phyloP scores from a whole-genome alignment of 2,797 vertebrate species.

The Pteronotus mesoamericanus region DNA sequence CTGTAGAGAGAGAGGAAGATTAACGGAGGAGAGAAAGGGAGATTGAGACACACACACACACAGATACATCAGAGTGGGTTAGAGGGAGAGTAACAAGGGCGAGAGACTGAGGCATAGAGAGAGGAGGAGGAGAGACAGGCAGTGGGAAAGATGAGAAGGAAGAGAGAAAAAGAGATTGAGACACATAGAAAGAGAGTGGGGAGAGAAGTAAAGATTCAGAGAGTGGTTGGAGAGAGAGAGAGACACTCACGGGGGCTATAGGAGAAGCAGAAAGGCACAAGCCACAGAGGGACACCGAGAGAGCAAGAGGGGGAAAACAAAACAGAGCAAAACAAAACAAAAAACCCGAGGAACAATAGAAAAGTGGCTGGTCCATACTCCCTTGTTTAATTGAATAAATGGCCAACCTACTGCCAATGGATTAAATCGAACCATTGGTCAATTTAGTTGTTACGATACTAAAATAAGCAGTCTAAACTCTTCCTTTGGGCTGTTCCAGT shows the following conservation, averaged over 20 bases:
- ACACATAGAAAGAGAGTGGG: neutral
- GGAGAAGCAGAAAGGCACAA: neutral
- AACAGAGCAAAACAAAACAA: neutral
- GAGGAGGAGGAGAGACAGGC: neutral
- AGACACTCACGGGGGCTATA: neutral
- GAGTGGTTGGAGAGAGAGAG: neutral
- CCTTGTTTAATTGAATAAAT: slow-evolving; percentile 12
- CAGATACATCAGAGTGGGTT: neutral
- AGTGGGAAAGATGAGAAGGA: neutral
- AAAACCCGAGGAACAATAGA: neutral
- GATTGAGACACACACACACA: too few relatives aligned
- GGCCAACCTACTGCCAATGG: neutral
- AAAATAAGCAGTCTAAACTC: neutral
- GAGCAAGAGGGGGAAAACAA: neutral
- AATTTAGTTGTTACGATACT: slow-evolving; percentile 14
- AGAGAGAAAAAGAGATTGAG: neutral
- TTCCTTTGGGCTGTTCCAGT: neutral
- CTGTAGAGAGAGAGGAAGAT: neutral
- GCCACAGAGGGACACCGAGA: neutral
- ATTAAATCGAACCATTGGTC: neutral
- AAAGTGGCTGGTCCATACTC: neutral
- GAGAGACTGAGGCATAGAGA: too few relatives aligned
- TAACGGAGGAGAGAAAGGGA: too few relatives aligned
- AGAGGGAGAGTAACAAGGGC: neutral
- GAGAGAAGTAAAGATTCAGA: neutral